Conservation (phyloP, 2,888 invertebrate genomes). For the Pegoplata infirma region DNA sequence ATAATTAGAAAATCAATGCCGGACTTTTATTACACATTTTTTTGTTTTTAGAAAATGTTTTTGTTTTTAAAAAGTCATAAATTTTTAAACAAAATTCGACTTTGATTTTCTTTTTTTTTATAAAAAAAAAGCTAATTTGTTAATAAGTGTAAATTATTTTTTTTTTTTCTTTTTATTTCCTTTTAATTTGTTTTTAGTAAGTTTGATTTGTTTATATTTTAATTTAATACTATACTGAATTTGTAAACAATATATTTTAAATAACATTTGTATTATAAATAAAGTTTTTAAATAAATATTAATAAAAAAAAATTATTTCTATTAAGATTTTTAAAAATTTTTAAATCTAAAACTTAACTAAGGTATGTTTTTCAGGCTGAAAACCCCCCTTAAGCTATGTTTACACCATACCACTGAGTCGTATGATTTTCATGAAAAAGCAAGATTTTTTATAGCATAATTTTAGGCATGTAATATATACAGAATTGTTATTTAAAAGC, state of each 20-base stretch:
- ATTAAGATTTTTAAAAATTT: too few relatives aligned
- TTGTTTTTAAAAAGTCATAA: background rate
- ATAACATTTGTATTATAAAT: conserved; percentile 54
- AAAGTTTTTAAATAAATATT: conserved; percentile 38
- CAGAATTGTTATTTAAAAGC: too few relatives aligned
- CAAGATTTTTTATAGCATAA: too few relatives aligned
- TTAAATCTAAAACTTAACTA: too few relatives aligned
- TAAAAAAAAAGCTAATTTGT: background rate
- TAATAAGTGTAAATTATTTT: conserved; percentile 36
- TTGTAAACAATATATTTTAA: conserved; percentile 24
- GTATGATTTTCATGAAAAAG: too few relatives aligned
- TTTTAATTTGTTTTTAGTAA: conserved; percentile 9
- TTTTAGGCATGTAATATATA: too few relatives aligned
- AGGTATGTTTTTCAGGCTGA: too few relatives aligned
- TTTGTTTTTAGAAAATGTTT: background rate
- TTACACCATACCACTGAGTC: too few relatives aligned
- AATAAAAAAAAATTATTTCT: background rate
- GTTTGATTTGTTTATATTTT: conserved; percentile 38
- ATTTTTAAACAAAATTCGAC: background rate
- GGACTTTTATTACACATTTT: background rate
- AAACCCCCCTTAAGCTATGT: too few relatives aligned
- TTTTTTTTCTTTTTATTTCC: conserved; percentile 10
- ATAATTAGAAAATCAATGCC: background rate
- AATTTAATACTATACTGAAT: conserved; percentile 34
- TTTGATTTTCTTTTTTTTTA: background rate